Percentiles rank a stretch among this genome's conserved stretches.
Evolutionary conservation across 2,888 invertebrate genomes (phyloP).

Genomic region (Cataglyphis cursor): DNA sequence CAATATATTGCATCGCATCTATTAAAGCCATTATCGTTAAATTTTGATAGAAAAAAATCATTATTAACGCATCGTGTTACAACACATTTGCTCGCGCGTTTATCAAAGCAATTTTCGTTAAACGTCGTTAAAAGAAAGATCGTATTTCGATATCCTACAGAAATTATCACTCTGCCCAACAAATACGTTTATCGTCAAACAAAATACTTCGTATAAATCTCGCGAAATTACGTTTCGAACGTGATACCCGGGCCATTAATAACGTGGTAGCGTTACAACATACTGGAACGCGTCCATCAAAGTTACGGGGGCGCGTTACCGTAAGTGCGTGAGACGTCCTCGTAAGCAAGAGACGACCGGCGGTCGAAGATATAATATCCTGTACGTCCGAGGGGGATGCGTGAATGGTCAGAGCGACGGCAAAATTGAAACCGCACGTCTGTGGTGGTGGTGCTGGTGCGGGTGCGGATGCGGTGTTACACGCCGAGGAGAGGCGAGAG

Average conservation of each 20-base stretch:
- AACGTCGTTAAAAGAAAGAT: slow-evolving; percentile 1
- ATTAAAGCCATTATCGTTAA: not conserved
- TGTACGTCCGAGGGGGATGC: slow-evolving; percentile 27
- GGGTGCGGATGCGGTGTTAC: slow-evolving; percentile 11
- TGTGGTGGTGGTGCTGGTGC: slow-evolving; percentile 19
- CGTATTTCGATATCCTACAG: not conserved
- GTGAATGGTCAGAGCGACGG: slow-evolving; percentile 41
- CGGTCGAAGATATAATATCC: slow-evolving; percentile 44
- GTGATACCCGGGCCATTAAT: slow-evolving; percentile 36
- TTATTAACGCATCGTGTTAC: not conserved
- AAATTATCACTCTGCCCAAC: not conserved
- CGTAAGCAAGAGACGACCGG: slow-evolving; percentile 19
- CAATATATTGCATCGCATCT: not conserved
- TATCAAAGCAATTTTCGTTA: not conserved
- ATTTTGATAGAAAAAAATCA: slow-evolving; percentile 3
- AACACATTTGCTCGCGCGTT: not conserved
- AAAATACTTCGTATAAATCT: slow-evolving; percentile 36
- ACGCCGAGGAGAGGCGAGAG: slow-evolving; percentile 17
- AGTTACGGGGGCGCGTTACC: slow-evolving; percentile 39
- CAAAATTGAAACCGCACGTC: slow-evolving; percentile 63
- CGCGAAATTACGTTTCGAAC: slow-evolving; percentile 33
- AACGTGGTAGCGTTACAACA: slow-evolving; percentile 35
- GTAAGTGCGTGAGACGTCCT: slow-evolving; percentile 44
- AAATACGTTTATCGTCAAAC: not conserved
- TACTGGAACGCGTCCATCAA: slow-evolving; percentile 34